A percentile compares a stretch with the other conserved stretches of the same genome.
Evolutionary conservation across 2,797 vertebrate species (phyloP).

Genomic region (Hemibagrus guttatus): DNA sequence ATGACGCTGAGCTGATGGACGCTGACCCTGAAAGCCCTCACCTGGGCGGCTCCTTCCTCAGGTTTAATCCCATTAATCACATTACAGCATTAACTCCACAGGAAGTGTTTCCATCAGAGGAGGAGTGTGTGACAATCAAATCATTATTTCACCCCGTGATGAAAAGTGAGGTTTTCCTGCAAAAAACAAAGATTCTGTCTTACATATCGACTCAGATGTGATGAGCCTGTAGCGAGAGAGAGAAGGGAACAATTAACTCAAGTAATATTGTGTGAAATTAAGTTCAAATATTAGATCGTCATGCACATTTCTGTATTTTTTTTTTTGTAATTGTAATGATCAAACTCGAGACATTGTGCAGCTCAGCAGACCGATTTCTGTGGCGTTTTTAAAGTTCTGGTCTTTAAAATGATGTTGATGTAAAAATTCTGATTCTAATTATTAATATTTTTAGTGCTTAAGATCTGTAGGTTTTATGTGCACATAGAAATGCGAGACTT

Average conservation of each 20-base stretch:
- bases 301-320: background rate
- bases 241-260: background rate
- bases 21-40: background rate
- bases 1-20: background rate
- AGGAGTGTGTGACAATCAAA: background rate
- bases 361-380: background rate
- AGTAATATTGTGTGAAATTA: background rate
- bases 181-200: no score
- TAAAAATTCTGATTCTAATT: background rate
- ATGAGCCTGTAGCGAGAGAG: background rate
- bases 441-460: no score
- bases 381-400: background rate
- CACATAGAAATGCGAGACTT: background rate
- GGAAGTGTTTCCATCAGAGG: background rate
- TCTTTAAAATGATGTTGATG: background rate
- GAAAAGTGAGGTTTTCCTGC: background rate
- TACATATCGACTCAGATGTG: background rate
- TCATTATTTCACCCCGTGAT: background rate
- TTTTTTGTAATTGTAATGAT: background rate
- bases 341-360: background rate
- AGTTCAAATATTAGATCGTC: background rate
- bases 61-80: conserved; percentile 25
- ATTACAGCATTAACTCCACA: conserved; percentile 11
- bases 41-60: background rate
- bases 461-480: no score